These are phyloP conservation scores for Catamblyrhynchus diadema DNA, from an alignment of 2,797 vertebrate species.

Conservation along the genomic window DNA sequence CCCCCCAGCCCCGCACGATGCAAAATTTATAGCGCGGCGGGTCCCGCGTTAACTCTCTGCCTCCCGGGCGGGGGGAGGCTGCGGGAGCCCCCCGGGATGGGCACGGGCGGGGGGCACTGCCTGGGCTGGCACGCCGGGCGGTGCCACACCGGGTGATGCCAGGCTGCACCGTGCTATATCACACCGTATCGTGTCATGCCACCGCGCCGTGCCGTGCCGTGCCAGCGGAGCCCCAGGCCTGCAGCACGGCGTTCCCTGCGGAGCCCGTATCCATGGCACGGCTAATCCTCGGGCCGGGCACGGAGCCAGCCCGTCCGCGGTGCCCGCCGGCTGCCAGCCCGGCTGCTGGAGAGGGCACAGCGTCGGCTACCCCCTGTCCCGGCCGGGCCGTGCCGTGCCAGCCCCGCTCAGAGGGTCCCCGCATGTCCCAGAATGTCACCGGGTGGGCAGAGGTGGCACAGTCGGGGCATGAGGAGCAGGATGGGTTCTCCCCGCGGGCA, in stretches of 20 bases:
- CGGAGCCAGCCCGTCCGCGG: not conserved
- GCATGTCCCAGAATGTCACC: fast-evolving
- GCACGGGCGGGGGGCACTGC: not conserved
- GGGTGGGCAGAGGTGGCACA: not conserved
- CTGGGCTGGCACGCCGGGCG: fast-evolving
- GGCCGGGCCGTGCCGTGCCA: not conserved
- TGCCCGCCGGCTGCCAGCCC: not conserved
- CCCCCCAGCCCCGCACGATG: slow-evolving; percentile 61
- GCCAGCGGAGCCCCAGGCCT: not conserved
- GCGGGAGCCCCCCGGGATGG: not conserved
- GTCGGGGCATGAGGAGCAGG: not conserved
- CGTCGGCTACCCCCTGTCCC: not conserved
- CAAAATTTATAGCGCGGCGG: slow-evolving; percentile 78
- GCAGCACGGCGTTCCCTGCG: not conserved
- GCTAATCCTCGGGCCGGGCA: not conserved
- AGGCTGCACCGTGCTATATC: not conserved
- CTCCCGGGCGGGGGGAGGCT: not conserved
- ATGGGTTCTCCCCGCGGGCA: not conserved
- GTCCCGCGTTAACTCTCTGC: slow-evolving; percentile 71
- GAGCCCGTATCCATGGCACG: slow-evolving; percentile 32
- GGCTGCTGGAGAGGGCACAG: not conserved
- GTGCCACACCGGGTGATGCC: not conserved
- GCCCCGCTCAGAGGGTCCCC: too few species aligned
- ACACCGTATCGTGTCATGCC: not conserved
- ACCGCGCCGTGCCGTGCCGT: not conserved